Percentiles rank a stretch among this genome's conserved stretches.
Evolutionary conservation across 2,888 invertebrate genomes (phyloP).

Genomic region (Drosophila affinis): DNA sequence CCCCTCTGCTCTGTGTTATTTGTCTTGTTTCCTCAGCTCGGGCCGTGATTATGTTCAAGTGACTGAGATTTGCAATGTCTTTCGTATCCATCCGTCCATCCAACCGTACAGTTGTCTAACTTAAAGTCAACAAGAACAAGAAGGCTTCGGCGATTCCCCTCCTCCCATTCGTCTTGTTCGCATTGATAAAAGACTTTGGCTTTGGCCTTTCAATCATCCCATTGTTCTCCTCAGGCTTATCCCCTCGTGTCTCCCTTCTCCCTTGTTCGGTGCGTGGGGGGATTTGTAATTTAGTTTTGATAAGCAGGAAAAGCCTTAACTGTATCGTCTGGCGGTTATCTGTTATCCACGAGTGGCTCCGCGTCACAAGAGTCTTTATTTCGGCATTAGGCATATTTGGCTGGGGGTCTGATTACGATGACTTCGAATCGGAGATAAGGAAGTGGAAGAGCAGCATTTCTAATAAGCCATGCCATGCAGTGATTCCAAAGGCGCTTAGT

Average conservation of each 20-base stretch:
- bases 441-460: too few species aligned
- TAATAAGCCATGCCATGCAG: too few species aligned
- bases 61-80: conserved; percentile 65
- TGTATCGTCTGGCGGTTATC: conserved; percentile 48
- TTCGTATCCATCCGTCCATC: neutral
- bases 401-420: conserved; percentile 57
- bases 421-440: neutral
- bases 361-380: conserved; percentile 53
- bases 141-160: conserved; percentile 24
- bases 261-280: conserved; percentile 24
- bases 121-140: conserved; percentile 66
- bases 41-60: conserved; percentile 76
- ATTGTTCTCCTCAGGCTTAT: conserved; percentile 50
- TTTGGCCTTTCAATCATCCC: conserved; percentile 71
- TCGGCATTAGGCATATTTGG: conserved; percentile 62
- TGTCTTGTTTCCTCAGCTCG: conserved; percentile 25
- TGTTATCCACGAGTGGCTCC: conserved; percentile 34
- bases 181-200: conserved; percentile 71
- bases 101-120: conserved; percentile 53
- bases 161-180: conserved; percentile 33
- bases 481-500: too few species aligned
- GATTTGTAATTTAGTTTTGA: conserved; percentile 78
- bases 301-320: conserved; percentile 53
- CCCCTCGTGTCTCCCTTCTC: conserved; percentile 9
- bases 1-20: conserved; percentile 8